A percentile compares a stretch with the other conserved stretches of the same genome.
Evolutionary conservation across 2,113 vertebrate species (phyloP).

Genomic region (Gnathonemus echidnorhynchus): DNA sequence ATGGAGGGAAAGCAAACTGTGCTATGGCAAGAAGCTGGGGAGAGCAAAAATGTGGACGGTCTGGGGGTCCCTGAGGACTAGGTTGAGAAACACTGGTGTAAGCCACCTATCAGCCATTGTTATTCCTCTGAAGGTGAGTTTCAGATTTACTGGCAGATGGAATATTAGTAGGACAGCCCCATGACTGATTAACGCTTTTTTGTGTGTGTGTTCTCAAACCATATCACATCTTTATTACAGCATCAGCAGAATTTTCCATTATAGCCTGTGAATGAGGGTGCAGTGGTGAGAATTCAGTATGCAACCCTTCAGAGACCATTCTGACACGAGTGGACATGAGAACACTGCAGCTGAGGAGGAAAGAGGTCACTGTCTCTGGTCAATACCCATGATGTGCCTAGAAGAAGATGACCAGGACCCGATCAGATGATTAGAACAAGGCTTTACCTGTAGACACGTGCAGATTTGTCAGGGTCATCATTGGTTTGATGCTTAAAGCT

Average conservation of each 20-base stretch:
- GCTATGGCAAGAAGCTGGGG: no score
- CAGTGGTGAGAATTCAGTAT: not conserved
- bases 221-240: not conserved
- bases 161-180: not conserved
- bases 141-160: not conserved
- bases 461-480: not conserved
- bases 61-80: not conserved
- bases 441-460: not conserved
- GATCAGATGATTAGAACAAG: not conserved
- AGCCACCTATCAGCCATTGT: not conserved
- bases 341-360: not conserved
- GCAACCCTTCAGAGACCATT: not conserved
- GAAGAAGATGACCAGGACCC: not conserved
- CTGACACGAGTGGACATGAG: not conserved
- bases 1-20: not conserved
- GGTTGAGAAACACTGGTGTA: not conserved
- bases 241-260: not conserved
- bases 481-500: not conserved
- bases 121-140: not conserved
- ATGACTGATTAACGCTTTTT: not conserved
- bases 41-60: not conserved
- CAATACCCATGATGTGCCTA: not conserved
- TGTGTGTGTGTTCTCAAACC: not conserved
- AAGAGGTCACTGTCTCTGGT: not conserved
- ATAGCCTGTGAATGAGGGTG: not conserved